Percentiles rank a stretch among this genome's conserved stretches.
These are phyloP conservation scores for Parnassius apollo DNA, from an alignment of 2,888 invertebrate species.

Conservation along the genomic window DNA sequence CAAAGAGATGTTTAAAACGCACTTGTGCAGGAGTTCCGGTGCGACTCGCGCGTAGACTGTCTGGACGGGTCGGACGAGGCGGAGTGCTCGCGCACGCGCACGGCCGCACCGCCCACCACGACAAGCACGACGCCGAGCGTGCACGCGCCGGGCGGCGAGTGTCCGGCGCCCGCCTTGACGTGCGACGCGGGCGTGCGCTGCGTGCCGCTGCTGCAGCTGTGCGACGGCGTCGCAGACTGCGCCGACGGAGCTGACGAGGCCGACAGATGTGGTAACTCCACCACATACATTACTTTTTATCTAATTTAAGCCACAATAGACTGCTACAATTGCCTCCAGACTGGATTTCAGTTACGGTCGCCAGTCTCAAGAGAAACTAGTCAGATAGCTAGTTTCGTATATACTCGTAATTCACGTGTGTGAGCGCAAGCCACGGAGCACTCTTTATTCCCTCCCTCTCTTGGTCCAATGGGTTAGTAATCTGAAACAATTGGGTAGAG, in stretches of 20 bases:
- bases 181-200: slow-evolving; percentile 88
- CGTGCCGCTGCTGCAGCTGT: slow-evolving; percentile 85
- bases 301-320: no score
- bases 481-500: no score
- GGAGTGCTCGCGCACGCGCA: slow-evolving; percentile 65
- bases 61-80: slow-evolving; percentile 87
- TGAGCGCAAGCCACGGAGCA: no score
- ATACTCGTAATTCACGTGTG: no score
- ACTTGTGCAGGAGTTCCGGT: slow-evolving; percentile 76
- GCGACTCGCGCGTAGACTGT: slow-evolving; percentile 87
- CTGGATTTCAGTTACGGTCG: no score
- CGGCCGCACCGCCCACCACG: slow-evolving; percentile 22
- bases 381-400: no score
- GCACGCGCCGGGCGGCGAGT: slow-evolving; percentile 41
- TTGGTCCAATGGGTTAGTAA: no score
- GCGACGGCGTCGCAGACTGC: slow-evolving; percentile 87
- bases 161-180: slow-evolving; percentile 79
- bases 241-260: slow-evolving; percentile 90
- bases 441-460: no score
- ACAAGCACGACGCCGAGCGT: slow-evolving; percentile 28
- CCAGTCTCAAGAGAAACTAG: no score
- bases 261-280: slow-evolving; percentile 80
- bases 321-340: no score
- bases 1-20: background rate
- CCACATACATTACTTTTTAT: no score